phyloP scores from a whole-genome alignment of 2,113 vertebrate species.

The Petroica traversi region DNA sequence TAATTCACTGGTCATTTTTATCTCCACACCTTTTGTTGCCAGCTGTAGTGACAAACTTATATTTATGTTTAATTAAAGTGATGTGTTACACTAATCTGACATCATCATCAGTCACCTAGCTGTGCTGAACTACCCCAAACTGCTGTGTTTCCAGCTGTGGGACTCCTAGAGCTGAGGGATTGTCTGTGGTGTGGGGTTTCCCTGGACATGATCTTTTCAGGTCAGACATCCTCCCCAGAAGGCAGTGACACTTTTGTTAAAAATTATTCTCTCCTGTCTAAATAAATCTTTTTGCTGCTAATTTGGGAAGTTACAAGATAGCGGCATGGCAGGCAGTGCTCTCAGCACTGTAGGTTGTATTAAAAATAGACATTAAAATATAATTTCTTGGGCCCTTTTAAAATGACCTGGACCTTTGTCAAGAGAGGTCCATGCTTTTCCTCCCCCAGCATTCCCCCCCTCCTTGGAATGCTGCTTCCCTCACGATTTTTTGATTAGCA shows the following conservation, averaged over 20 bases:
- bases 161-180: background rate
- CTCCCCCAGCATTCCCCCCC: background rate
- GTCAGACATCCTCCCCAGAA: background rate
- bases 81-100: background rate
- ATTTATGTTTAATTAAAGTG: background rate
- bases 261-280: slow-evolving; percentile 14
- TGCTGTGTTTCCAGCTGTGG: background rate
- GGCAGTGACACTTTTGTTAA: background rate
- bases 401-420: slow-evolving; percentile 21
- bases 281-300: slow-evolving; percentile 42
- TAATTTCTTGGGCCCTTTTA: background rate
- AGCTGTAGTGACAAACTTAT: background rate
- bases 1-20: background rate
- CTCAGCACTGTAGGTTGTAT: background rate
- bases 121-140: background rate
- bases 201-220: background rate
- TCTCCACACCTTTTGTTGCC: background rate
- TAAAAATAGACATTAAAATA: slow-evolving; percentile 66
- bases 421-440: slow-evolving; percentile 5
- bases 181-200: background rate
- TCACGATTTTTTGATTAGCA: background rate
- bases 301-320: slow-evolving; percentile 2
- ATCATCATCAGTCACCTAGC: background rate
- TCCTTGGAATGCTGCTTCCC: background rate
- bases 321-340: background rate